Conservation (phyloP, 2,797 vertebrate genomes). For the Gymnopithys bicolor region DNA sequence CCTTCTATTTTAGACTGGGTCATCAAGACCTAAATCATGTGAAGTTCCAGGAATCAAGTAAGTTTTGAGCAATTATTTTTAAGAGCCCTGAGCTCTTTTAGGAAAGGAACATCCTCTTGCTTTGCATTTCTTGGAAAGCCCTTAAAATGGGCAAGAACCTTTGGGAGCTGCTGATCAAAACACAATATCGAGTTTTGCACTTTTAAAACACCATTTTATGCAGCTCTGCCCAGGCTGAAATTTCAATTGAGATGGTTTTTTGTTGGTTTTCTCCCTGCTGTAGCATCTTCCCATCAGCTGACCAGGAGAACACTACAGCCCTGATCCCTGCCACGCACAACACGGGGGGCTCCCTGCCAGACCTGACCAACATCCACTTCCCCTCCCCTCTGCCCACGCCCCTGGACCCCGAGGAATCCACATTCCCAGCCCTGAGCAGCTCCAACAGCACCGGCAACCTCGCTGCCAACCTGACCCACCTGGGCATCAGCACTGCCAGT, state of each 20-base stretch:
- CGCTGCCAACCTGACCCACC: slow-evolving; percentile 92
- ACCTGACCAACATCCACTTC: slow-evolving; percentile 98
- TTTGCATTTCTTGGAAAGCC: neutral
- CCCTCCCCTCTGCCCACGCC: slow-evolving; percentile 97
- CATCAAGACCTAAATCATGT: slow-evolving; percentile 90
- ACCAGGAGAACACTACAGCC: slow-evolving; percentile 89
- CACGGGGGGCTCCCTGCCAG: slow-evolving; percentile 95
- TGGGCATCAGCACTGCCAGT: slow-evolving; percentile 88
- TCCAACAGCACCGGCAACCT: slow-evolving; percentile 92
- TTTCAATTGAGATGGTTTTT: neutral
- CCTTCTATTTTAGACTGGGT: slow-evolving; percentile 83
- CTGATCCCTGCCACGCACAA: slow-evolving; percentile 91
- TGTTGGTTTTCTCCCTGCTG: neutral
- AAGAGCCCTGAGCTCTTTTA: neutral
- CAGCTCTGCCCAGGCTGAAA: neutral
- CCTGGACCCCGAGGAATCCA: slow-evolving; percentile 92
- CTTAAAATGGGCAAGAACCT: neutral
- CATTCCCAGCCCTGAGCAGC: slow-evolving; percentile 88
- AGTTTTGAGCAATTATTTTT: slow-evolving; percentile 64
- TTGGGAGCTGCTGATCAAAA: neutral
- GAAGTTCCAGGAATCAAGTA: slow-evolving; percentile 99
- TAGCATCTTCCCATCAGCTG: slow-evolving; percentile 96
- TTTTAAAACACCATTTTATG: no score
- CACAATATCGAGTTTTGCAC: no score
- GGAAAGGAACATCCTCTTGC: neutral